Evolutionary conservation across 2,113 vertebrate genomes (phyloP), one percentile per base, ranked within the genome.

Genomic region (Corapipo altera): DNA sequence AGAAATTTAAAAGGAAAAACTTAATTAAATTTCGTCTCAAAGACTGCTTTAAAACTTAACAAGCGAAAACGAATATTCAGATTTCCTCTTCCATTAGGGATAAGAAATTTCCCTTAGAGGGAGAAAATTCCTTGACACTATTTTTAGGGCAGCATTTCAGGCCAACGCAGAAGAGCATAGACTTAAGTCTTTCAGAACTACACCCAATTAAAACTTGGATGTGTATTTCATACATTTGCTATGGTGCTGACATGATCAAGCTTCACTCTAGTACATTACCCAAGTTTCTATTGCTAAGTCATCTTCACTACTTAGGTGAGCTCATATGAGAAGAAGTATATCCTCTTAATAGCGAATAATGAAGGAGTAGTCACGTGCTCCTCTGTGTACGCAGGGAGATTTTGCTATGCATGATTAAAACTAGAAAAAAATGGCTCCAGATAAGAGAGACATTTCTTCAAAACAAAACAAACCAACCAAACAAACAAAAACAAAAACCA

Each of bases 281-380:
- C 37, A 64, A 30, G 15, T 49, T 71, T 49, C 27, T 58, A 44
- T 39, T 26, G 13, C 23, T 81, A 28, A 33, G 8, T 61, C 33
- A 3, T 12, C 32, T 66, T 76, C 19, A 12, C 14, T 58, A 26
- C 39, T 44, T 33, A 11, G 22, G 23, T 18, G 58, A 86, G 13
- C 12, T 83, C 2, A 0, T 39, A 27, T 57, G 35, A 39, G 9
- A 67, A 39, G 55, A 69, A 62, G 55, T 2, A 23, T 16, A 16
- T 24, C 12, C 26, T 26, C 51, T 69, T 28, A 46, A 22, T 3
- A 20, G 43, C 2, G 23, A 51, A 26, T 9, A 48, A 20, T 1
- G n/a, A 65, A n/a, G 2, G 12, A 44, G 4, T 4, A 30, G 12
- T 28, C 43, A 58, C 1, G 0, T 0, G 0, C 33, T 52, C 22